Conservation (phyloP, 2,888 invertebrate species). For the Pemphredon lugubris region DNA sequence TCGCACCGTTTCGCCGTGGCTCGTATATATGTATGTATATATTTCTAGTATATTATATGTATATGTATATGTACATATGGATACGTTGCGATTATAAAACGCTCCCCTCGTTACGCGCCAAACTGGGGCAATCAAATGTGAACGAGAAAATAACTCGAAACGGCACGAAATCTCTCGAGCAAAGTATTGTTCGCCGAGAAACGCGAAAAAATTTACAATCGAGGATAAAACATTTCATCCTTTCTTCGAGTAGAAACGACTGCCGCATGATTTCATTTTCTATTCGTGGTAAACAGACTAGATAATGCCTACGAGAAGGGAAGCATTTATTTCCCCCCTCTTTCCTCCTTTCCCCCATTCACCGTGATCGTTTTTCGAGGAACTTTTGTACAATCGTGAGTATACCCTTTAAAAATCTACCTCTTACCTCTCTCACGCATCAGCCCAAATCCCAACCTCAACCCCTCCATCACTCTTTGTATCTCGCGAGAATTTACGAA, state of each 20-base stretch:
- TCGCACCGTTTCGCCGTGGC: not conserved
- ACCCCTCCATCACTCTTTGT: not conserved
- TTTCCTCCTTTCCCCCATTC: not conserved
- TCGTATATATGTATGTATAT: not conserved
- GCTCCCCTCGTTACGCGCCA: not conserved
- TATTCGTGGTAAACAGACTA: slow-evolving; percentile 47
- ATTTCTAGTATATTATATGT: not conserved
- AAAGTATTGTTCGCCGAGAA: slow-evolving; percentile 9
- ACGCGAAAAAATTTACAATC: slow-evolving; percentile 12
- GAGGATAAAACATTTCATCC: not conserved
- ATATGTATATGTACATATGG: too few relatives aligned
- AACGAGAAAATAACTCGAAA: not conserved
- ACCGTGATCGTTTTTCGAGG: slow-evolving; percentile 12
- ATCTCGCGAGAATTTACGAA: slow-evolving; percentile 13
- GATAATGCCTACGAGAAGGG: slow-evolving; percentile 53
- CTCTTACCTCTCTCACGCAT: not conserved
- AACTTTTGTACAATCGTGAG: slow-evolving; percentile 35
- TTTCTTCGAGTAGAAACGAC: slow-evolving; percentile 19
- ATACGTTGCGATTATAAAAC: not conserved
- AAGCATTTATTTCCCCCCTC: slow-evolving; percentile 18
- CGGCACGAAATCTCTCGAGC: not conserved
- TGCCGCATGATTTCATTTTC: slow-evolving; percentile 31
- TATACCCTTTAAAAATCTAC: slow-evolving; percentile 7
- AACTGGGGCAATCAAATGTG: not conserved
- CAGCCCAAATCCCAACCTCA: not conserved